Percentiles rank a stretch among this genome's conserved stretches.
Conservation (phyloP, 2,113 vertebrate genomes). For the Saiga tatarica region DNA sequence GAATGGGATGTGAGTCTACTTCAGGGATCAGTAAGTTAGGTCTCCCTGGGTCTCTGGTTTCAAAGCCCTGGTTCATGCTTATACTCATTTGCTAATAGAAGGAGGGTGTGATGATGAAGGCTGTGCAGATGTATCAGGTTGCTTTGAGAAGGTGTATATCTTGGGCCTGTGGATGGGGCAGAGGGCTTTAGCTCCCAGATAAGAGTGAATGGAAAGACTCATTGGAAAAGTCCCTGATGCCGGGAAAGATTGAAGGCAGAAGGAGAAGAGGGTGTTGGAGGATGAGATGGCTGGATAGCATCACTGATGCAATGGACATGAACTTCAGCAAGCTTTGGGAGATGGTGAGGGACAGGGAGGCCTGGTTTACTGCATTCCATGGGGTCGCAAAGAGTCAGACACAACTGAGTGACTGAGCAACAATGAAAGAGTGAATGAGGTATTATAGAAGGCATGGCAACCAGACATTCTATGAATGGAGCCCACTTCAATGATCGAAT, state of each 20-base stretch:
- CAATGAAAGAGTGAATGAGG: not conserved
- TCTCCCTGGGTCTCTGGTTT: not conserved
- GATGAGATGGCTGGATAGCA: not conserved
- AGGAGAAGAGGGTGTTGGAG: not conserved
- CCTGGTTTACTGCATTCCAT: not conserved
- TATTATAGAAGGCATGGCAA: not conserved
- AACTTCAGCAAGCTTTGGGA: not conserved
- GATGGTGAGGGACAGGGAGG: not conserved
- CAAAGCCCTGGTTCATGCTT: not conserved
- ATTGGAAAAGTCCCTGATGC: not conserved
- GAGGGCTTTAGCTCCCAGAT: not conserved
- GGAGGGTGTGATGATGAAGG: not conserved
- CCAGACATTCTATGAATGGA: not conserved
- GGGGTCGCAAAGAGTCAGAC: not conserved
- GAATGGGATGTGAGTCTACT: not conserved
- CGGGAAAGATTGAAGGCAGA: not conserved
- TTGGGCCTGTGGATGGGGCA: not conserved
- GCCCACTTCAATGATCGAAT: not conserved
- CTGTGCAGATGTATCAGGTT: not conserved
- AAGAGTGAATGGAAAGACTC: not conserved
- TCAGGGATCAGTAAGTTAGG: not conserved
- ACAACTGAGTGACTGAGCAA: not conserved
- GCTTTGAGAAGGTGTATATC: not conserved
- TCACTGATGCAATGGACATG: not conserved
- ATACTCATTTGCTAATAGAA: not conserved